Conservation (phyloP, 2,113 vertebrate species). For the Herpetotheres cachinnans region DNA sequence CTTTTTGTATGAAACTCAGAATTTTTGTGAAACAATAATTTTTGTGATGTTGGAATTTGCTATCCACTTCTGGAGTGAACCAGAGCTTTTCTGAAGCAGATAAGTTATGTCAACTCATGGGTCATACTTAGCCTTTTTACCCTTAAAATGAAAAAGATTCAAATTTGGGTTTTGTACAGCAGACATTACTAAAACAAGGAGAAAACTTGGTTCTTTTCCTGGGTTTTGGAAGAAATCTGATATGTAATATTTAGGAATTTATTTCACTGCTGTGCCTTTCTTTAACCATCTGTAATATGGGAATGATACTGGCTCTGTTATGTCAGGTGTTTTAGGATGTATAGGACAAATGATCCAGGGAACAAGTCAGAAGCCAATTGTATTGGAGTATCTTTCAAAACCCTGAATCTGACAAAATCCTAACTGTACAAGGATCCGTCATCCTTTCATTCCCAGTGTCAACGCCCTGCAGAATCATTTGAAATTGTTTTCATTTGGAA, state of each 20-base stretch:
- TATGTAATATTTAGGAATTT: constrained; percentile 29
- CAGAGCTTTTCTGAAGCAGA: constrained; percentile 60
- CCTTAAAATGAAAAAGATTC: constrained; percentile 67
- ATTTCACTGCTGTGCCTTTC: neutral
- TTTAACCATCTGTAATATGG: constrained; percentile 29
- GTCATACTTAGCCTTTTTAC: constrained; percentile 63
- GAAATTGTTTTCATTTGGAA: neutral
- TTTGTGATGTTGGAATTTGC: neutral
- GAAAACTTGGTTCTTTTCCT: constrained; percentile 21
- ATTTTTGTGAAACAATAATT: neutral
- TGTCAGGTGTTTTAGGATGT: constrained; percentile 20
- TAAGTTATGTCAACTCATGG: constrained; percentile 57
- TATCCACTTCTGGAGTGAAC: constrained; percentile 26
- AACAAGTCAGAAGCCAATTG: neutral
- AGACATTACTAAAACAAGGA: neutral
- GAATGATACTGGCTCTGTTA: neutral
- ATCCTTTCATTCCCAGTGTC: neutral
- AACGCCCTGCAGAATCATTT: neutral
- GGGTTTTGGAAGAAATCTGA: constrained; percentile 25
- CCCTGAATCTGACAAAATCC: neutral
- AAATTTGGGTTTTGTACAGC: constrained; percentile 20
- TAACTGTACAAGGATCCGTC: neutral
- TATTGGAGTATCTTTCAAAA: neutral
- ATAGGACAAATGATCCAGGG: neutral
- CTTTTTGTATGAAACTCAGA: constrained; percentile 31